Evolutionary conservation across 2,113 vertebrate genomes (phyloP).

Genomic region (Microcebus jonahi): DNA sequence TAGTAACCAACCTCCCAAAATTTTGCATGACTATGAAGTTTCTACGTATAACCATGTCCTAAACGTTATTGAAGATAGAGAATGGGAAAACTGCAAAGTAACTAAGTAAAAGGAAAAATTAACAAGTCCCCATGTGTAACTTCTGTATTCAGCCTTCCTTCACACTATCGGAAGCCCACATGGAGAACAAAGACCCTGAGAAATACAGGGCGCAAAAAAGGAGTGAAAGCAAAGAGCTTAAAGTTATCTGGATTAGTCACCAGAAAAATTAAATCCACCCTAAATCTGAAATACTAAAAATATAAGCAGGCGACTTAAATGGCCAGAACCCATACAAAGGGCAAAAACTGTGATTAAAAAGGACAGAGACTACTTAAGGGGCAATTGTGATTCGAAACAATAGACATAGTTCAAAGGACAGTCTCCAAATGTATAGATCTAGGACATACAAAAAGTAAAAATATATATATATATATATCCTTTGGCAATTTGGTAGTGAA

Average conservation of each 20-base stretch:
- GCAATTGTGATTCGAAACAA: neutral
- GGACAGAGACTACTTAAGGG: too few species aligned
- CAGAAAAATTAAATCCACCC: neutral
- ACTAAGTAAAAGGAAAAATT: neutral
- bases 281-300: neutral
- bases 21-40: neutral
- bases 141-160: too few species aligned
- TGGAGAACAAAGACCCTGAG: neutral
- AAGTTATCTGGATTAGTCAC: neutral
- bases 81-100: neutral
- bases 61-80: neutral
- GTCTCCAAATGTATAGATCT: neutral
- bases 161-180: fast-evolving
- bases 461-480: neutral
- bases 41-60: neutral
- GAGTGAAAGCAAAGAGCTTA: neutral
- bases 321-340: neutral
- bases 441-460: neutral
- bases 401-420: neutral
- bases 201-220: neutral
- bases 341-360: neutral
- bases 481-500: neutral
- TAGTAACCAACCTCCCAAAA: neutral
- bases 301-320: neutral
- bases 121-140: neutral